These are phyloP conservation scores for Caenorhabditis imperialis DNA, from an alignment of 2,888 invertebrate species.

Conservation along the genomic window DNA sequence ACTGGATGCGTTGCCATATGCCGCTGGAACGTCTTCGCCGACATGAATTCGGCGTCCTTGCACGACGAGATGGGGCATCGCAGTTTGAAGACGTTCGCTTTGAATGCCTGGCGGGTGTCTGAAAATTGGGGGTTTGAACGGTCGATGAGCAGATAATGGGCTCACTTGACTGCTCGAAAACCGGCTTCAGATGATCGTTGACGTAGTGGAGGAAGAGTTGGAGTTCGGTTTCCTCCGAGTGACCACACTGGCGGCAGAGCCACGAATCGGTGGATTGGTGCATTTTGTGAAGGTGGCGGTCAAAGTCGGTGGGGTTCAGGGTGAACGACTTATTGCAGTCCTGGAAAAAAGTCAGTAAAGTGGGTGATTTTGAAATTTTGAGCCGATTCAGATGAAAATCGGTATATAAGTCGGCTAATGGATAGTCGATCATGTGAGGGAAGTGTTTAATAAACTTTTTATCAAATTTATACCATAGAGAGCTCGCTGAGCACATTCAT, in stretches of 20 bases:
- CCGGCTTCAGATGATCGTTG: constrained; percentile 11
- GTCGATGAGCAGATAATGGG: too few species aligned
- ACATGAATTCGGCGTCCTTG: not conserved
- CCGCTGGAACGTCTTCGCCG: constrained; percentile 14
- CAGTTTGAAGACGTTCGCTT: constrained; percentile 9
- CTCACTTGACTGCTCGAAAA: constrained; percentile 12
- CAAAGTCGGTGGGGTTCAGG: constrained; percentile 12
- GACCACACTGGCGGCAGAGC: constrained; percentile 33
- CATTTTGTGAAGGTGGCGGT: constrained; percentile 28
- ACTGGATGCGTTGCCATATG: constrained; percentile 14
- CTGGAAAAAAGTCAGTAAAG: not conserved
- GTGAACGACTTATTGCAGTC: constrained; percentile 4
- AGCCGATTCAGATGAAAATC: too few species aligned
- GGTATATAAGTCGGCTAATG: too few species aligned
- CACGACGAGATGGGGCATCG: not conserved
- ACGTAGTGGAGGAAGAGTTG: constrained; percentile 29
- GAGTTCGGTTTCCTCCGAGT: constrained; percentile 13
- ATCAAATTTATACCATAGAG: too few species aligned
- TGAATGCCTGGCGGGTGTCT: too few species aligned
- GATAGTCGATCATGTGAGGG: too few species aligned
- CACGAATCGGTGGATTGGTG: constrained; percentile 5
- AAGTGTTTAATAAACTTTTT: too few species aligned
- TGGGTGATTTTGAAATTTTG: not conserved
- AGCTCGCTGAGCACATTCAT: too few species aligned
- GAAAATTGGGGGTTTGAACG: too few species aligned